Evolutionary conservation across 2,797 vertebrate genomes (phyloP).

Genomic region (Mergus octosetaceus): DNA sequence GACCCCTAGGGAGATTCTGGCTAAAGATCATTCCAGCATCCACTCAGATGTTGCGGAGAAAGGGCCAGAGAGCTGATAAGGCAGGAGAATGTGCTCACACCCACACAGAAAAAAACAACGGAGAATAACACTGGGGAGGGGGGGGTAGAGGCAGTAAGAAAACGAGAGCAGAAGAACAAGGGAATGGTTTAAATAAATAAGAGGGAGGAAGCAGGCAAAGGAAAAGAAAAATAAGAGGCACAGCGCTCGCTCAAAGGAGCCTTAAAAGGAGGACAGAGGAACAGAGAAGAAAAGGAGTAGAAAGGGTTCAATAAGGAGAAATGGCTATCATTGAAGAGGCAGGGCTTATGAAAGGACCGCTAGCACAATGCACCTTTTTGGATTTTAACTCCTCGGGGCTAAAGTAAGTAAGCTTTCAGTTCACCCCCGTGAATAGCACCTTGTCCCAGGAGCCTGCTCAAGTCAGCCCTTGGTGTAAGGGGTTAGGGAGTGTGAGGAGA

Average conservation of each 20-base stretch:
- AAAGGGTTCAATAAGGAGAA: conserved; percentile 25
- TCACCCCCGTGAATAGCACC: background rate
- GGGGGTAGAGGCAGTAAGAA: background rate
- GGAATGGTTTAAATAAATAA: conserved; percentile 64
- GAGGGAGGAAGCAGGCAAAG: conserved; percentile 46
- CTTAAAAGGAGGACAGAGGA: conserved; percentile 33
- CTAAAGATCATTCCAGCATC: conserved; percentile 64
- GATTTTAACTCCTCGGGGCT: conserved; percentile 36
- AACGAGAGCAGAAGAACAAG: conserved; percentile 25
- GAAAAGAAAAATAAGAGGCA: conserved; percentile 41
- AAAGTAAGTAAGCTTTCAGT: conserved; percentile 1
- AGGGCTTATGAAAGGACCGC: conserved; percentile 29
- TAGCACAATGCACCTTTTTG: conserved; percentile 43
- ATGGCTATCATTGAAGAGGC: conserved; percentile 38
- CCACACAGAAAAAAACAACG: conserved; percentile 26
- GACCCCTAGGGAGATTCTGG: conserved; percentile 69
- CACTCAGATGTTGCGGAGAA: conserved; percentile 60
- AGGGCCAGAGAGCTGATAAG: conserved; percentile 35
- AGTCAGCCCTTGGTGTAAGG: background rate
- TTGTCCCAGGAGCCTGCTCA: conserved; percentile 17
- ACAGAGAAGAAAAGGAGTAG: conserved; percentile 48
- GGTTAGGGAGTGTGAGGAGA: background rate
- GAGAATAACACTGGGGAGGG: background rate
- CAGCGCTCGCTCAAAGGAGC: conserved; percentile 23
- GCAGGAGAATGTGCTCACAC: conserved; percentile 48